A percentile compares a stretch with the other conserved stretches of the same genome.
Conservation (phyloP, 2,113 vertebrate species). For the Cyanoderma ruficeps region DNA sequence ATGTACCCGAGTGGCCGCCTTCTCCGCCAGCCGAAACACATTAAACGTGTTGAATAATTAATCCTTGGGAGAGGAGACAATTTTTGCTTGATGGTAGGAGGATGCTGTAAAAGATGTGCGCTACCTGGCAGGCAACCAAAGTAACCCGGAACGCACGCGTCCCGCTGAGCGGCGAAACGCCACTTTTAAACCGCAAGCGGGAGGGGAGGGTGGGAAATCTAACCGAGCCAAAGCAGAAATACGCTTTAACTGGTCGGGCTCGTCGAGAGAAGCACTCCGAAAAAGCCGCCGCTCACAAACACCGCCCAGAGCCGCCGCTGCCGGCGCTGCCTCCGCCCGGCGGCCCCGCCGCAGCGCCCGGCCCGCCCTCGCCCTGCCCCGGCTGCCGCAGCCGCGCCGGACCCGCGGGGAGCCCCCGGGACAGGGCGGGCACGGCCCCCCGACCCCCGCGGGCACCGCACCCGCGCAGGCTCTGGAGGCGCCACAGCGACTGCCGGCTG, state of each 20-base stretch:
- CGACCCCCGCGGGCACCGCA: neutral
- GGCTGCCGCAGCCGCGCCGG: neutral
- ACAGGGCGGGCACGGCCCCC: neutral
- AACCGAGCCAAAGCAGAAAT: neutral
- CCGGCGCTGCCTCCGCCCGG: neutral
- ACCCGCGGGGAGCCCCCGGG: neutral
- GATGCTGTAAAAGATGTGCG: neutral
- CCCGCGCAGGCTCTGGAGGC: neutral
- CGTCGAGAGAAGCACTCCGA: neutral
- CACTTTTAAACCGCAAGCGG: conserved; percentile 32
- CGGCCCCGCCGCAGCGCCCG: neutral
- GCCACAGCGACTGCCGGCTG: accelerated
- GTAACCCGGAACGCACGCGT: neutral
- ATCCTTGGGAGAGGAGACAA: neutral
- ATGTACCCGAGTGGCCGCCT: neutral
- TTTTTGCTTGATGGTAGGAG: conserved; percentile 10
- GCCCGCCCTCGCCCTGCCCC: neutral
- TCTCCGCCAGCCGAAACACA: neutral
- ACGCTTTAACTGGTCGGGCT: neutral
- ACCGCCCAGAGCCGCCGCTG: neutral
- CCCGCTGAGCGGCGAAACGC: neutral
- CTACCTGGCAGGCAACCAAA: conserved; percentile 53
- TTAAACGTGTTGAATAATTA: conserved; percentile 60
- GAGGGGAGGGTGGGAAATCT: neutral
- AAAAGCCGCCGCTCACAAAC: neutral